phyloP scores from a whole-genome alignment of 2,113 vertebrate species.

The Cnemophilus loriae region DNA sequence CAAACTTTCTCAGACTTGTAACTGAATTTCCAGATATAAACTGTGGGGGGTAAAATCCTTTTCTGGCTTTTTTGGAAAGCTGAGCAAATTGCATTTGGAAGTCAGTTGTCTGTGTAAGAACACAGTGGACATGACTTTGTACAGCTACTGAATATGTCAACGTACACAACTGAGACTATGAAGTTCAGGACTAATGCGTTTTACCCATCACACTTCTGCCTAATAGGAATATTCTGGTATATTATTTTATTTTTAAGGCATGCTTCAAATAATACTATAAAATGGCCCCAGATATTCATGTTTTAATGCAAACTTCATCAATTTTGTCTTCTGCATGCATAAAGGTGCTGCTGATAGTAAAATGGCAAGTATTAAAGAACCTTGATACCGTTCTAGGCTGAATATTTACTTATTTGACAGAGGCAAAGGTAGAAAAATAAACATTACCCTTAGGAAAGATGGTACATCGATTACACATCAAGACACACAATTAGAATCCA shows the following conservation, averaged over 20 bases:
- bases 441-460: not conserved
- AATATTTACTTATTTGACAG: not conserved
- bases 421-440: not conserved
- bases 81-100: not conserved
- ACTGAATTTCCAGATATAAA: not conserved
- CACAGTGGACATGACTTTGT: not conserved
- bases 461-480: not conserved
- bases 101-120: not conserved
- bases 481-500: not conserved
- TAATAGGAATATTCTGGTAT: not conserved
- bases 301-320: not conserved
- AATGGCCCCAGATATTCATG: not conserved
- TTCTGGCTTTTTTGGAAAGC: not conserved
- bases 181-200: not conserved
- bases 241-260: not conserved
- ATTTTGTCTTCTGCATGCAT: not conserved
- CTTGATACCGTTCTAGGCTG: not conserved
- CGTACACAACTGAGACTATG: not conserved
- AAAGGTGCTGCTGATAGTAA: not conserved
- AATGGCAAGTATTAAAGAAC: not conserved
- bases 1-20: not conserved
- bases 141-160: not conserved
- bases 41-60: rapidly evolving
- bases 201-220: not conserved
- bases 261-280: not conserved